Evolutionary conservation across 2,888 invertebrate species (phyloP).

Genomic region (Eretmocerus hayati): DNA sequence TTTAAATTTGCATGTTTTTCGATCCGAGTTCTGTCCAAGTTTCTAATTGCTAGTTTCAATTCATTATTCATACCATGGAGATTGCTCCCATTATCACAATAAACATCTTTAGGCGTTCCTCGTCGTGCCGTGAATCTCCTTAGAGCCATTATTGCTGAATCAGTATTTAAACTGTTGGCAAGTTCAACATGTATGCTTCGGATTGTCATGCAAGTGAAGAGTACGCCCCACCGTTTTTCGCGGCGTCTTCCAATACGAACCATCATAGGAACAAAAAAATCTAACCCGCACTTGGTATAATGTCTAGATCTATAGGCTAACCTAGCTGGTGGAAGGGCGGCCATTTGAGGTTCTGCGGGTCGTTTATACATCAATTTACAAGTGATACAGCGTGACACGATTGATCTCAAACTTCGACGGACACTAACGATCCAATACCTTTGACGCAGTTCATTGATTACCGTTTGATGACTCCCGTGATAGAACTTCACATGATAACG

Average conservation of each 20-base stretch:
- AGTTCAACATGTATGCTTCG: neutral
- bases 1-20: too few relatives aligned
- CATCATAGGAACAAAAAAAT: constrained; percentile 22
- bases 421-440: neutral
- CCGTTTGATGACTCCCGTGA: neutral
- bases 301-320: constrained; percentile 23
- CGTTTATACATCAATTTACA: neutral
- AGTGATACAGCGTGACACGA: neutral
- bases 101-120: neutral
- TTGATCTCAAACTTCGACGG: neutral
- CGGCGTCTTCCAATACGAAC: neutral
- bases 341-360: constrained; percentile 3
- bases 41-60: too few relatives aligned
- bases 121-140: neutral
- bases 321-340: constrained; percentile 9
- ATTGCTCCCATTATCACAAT: constrained; percentile 1
- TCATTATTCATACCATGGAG: neutral
- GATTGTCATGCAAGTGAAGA: neutral
- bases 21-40: too few relatives aligned
- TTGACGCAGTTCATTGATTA: neutral
- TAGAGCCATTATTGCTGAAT: constrained; percentile 1
- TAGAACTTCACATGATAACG: neutral
- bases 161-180: neutral
- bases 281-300: constrained; percentile 21
- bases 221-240: neutral